Evolutionary conservation across 1,140 invertebrate genomes (phyloP), one percentile per base, ranked within the genome.

Genomic region (Zophobas atratus): DNA sequence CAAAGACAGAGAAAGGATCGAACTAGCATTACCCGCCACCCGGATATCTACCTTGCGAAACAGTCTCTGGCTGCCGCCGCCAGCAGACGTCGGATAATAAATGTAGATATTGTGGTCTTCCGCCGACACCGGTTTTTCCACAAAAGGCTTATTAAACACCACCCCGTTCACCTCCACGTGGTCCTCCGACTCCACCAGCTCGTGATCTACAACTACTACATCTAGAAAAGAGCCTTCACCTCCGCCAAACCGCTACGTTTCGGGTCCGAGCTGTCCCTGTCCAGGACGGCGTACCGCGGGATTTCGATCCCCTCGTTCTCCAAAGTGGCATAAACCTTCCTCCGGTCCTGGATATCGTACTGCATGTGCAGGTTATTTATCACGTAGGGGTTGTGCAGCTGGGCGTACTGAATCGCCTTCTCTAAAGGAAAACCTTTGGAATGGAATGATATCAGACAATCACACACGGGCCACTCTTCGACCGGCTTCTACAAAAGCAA

Each of bases 21-120:
- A 51, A 77, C 8, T 34, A 33, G 6, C 33, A 43, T 34, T 20
- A 20, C 20, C 20, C 20, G 20, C 41, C n/a, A 80, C 32, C 8
- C 3, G n/a, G 77, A 82, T 81, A 88, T 85, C 89, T 94, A 97
- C 95, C 91, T 99, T 99, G 85, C 98, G 92, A 88, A 99, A 99
- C 49, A 99, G 89, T 82, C 97, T 90, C 86, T 99, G 98, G 86
- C 96, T 98, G 1, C 98, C 98, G 1, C 95, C 95, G 1, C 99
- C 99, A n/a, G 98, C 99, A 1, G 96, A 97, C 1, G 97, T 97
- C 0, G 98, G 99, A 89, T 99, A 99, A 88, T 99, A 99, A 83
- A 99, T 99, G 86, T 99, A 99, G 85, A 99, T 99, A 86, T 99
- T 99, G 87, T 99, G 99, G 89, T 99, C 98, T 89, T 99, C 99